A percentile compares a stretch with the other conserved stretches of the same genome.
These are phyloP conservation scores for Nycticryphes semicollaris DNA, from an alignment of 2,113 vertebrate genomes.

Conservation along the genomic window DNA sequence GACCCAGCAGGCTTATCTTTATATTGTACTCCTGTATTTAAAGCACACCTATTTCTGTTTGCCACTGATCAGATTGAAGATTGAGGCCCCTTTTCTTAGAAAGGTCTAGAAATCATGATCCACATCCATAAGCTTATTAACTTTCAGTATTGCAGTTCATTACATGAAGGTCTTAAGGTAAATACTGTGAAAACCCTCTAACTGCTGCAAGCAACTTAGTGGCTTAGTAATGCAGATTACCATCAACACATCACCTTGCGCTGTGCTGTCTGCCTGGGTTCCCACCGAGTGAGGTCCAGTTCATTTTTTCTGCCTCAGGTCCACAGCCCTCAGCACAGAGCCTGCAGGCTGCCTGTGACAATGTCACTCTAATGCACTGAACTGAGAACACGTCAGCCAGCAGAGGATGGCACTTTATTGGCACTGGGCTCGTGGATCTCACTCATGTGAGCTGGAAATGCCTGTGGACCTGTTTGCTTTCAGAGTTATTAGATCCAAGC, in stretches of 20 bases:
- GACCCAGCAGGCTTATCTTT: neutral
- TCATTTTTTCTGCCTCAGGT: neutral
- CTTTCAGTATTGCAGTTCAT: slow-evolving; percentile 37
- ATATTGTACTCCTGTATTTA: neutral
- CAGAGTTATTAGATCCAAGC: neutral
- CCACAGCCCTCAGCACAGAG: neutral
- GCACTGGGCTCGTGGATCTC: fast-evolving
- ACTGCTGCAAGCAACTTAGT: slow-evolving; percentile 37
- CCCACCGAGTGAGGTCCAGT: fast-evolving
- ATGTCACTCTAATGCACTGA: neutral
- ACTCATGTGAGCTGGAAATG: neutral
- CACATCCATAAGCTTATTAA: slow-evolving; percentile 19
- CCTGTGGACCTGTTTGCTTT: neutral
- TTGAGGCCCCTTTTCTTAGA: neutral
- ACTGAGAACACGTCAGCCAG: fast-evolving
- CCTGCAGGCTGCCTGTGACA: neutral
- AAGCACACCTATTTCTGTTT: neutral
- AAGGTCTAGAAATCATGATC: slow-evolving; percentile 10
- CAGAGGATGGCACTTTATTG: neutral
- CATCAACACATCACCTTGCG: neutral
- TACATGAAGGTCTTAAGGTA: slow-evolving; percentile 48
- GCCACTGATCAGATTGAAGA: neutral
- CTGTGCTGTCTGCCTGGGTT: neutral
- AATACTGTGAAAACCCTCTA: slow-evolving; percentile 43
- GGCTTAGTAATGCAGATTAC: slow-evolving; percentile 32